phyloP scores from a whole-genome alignment of 2,113 vertebrate species.

The Bufo gargarizans region DNA sequence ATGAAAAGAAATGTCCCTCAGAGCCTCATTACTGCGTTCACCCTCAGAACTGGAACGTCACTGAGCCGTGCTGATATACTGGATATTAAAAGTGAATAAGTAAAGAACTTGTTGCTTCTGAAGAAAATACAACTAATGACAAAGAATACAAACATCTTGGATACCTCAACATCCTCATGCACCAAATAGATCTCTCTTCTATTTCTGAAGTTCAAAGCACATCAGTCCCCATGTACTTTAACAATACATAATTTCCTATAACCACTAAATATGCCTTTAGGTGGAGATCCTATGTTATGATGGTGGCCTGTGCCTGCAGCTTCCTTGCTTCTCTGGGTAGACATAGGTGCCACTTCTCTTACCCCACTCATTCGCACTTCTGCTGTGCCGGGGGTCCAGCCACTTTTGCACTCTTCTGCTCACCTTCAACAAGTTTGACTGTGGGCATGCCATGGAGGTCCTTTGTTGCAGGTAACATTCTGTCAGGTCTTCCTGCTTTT shows the following conservation, averaged over 20 bases:
- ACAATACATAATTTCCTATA: background rate
- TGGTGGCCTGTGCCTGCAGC: too few species aligned
- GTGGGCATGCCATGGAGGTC: too few species aligned
- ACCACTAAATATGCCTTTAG: background rate
- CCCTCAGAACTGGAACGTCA: slow-evolving; percentile 59
- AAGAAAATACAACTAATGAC: slow-evolving; percentile 23
- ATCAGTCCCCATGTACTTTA: background rate
- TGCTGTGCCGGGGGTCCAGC: too few species aligned
- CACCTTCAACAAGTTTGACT: too few species aligned
- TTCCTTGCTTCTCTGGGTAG: too few species aligned
- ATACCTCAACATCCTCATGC: slow-evolving; percentile 4
- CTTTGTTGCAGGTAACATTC: too few species aligned
- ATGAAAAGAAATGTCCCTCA: slow-evolving; percentile 66
- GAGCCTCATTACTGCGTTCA: slow-evolving; percentile 68
- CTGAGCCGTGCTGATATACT: slow-evolving; percentile 32
- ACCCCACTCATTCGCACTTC: too few species aligned
- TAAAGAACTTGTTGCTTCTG: slow-evolving; percentile 28
- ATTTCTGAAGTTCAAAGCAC: background rate
- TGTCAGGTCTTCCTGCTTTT: too few species aligned
- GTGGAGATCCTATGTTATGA: background rate
- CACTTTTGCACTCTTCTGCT: too few species aligned
- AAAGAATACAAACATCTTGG: slow-evolving; percentile 16
- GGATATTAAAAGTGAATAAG: slow-evolving; percentile 46
- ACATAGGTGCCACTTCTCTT: too few species aligned
- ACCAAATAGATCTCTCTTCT: background rate